Percentiles rank a stretch among this genome's conserved stretches.
Evolutionary conservation across 1,140 invertebrate species (phyloP).

Genomic region (Rhyzopertha dominica): DNA sequence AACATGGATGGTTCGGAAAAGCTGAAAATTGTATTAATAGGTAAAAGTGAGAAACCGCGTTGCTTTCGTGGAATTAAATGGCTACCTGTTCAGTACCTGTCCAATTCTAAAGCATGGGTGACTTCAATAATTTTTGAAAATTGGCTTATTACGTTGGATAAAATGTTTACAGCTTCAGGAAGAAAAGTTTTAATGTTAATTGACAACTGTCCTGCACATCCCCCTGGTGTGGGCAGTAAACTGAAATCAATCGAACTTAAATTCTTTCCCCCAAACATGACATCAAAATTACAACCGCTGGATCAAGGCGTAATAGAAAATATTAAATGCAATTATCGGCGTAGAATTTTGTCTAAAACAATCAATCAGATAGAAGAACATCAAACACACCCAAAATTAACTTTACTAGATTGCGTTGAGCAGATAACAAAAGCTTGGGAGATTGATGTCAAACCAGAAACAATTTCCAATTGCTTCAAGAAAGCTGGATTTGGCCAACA

Average conservation of each 20-base stretch:
- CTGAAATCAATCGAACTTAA: conserved; percentile 21
- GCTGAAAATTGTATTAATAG: conserved; percentile 42
- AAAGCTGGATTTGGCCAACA: conserved; percentile 18
- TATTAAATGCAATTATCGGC: conserved; percentile 21
- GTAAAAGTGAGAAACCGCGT: conserved; percentile 12
- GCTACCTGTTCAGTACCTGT: conserved; percentile 41
- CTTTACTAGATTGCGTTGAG: conserved; percentile 17
- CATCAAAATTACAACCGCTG: conserved; percentile 20
- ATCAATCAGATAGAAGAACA: conserved; percentile 19
- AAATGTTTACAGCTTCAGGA: conserved; percentile 34
- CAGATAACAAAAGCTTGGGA: conserved; percentile 17
- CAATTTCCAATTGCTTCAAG: conserved; percentile 26
- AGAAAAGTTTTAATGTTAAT: conserved; percentile 47
- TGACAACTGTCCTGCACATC: conserved; percentile 46
- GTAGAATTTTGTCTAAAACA: conserved; percentile 23
- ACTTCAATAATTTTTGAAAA: conserved; percentile 34
- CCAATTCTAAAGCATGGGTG: conserved; percentile 48
- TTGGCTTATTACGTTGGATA: conserved; percentile 37
- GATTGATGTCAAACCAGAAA: conserved; percentile 18
- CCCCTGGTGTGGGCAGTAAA: conserved; percentile 6
- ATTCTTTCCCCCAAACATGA: conserved; percentile 20
- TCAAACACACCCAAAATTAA: conserved; percentile 18
- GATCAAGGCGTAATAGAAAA: conserved; percentile 21
- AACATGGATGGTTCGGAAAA: conserved; percentile 46
- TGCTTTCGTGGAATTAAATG: conserved; percentile 33